Conservation (phyloP, 2,797 vertebrate genomes). For the Dendrocincla tyrannina region DNA sequence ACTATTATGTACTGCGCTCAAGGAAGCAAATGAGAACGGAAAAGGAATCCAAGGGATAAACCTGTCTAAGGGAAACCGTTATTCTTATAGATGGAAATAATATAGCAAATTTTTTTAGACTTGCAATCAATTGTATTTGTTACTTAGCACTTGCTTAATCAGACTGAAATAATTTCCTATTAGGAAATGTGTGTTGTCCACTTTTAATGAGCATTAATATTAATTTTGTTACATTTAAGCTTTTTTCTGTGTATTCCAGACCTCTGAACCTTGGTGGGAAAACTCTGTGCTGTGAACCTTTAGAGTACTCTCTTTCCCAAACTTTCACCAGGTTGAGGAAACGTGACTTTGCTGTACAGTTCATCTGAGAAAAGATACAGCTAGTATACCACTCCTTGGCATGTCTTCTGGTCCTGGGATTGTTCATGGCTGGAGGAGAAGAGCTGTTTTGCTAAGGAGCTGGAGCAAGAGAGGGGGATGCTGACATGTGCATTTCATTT, state of each 20-base stretch:
- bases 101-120: background rate
- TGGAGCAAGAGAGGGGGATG: background rate
- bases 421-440: background rate
- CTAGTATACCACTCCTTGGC: background rate
- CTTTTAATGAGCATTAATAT: background rate
- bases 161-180: background rate
- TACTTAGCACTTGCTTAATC: background rate
- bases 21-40: background rate
- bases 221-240: background rate
- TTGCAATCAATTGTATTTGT: background rate
- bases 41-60: background rate
- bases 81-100: background rate
- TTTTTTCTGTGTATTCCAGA: background rate
- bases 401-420: background rate
- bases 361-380: background rate
- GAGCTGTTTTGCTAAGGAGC: background rate
- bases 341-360: background rate
- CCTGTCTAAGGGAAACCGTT: background rate
- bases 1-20: background rate
- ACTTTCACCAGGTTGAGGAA: background rate
- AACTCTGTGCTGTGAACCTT: background rate
- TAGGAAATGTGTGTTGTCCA: background rate
- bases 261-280: background rate
- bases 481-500: conserved; percentile 20
- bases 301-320: background rate